Percentiles rank a stretch among this genome's conserved stretches.
phyloP scores from a whole-genome alignment of 2,113 vertebrate species.

The Amia ocellicauda region DNA sequence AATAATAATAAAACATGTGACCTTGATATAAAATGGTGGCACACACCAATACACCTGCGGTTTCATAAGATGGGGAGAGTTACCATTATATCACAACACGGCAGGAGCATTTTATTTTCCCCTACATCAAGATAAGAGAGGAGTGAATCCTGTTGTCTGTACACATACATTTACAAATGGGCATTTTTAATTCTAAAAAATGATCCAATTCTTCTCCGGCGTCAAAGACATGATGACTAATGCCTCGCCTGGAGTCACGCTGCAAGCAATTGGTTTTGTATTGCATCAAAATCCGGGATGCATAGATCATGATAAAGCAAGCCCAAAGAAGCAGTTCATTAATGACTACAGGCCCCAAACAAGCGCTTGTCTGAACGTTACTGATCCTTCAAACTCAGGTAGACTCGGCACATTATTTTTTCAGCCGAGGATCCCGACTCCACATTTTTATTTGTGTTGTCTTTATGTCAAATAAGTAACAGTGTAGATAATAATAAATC shows the following conservation, averaged over 20 bases:
- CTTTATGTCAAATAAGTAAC: conserved; percentile 1
- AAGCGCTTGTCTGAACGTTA: conserved; percentile 34
- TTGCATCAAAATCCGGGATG: conserved; percentile 73
- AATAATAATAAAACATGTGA: conserved; percentile 41
- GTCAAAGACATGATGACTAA: conserved; percentile 77
- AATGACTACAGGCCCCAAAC: conserved; percentile 47
- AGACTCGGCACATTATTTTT: background rate
- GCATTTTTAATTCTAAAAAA: conserved; percentile 73
- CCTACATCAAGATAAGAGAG: conserved; percentile 67
- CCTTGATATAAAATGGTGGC: conserved; percentile 40
- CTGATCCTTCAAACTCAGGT: conserved; percentile 31
- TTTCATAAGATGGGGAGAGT: conserved; percentile 19
- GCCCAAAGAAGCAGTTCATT: conserved; percentile 57
- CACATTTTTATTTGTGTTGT: background rate
- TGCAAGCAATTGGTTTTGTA: conserved; percentile 74
- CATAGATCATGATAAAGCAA: conserved; percentile 74
- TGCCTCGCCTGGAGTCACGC: conserved; percentile 61
- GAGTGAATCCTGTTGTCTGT: conserved; percentile 51
- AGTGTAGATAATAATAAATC: no score
- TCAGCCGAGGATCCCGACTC: no score
- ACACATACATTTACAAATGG: conserved; percentile 74
- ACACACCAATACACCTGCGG: conserved; percentile 16
- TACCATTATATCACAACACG: conserved; percentile 22
- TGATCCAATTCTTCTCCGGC: conserved; percentile 64
- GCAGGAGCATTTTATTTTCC: conserved; percentile 63